Base-by-base conservation (phyloP, 2,888 invertebrate genomes). In the Brassicogethes aeneus region DNA sequence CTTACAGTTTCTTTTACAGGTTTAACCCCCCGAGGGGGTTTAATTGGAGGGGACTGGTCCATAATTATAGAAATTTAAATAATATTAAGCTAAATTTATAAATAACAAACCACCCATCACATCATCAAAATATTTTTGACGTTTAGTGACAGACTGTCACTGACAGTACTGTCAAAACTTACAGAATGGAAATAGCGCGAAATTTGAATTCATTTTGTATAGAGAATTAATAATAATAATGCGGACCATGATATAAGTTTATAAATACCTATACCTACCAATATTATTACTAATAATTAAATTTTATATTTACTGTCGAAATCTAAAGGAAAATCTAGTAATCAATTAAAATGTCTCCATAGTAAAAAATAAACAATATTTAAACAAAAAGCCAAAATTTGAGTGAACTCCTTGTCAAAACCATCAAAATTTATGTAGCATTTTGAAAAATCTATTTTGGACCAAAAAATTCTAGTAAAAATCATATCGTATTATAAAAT, bases 1-100 rank as follows among this genome's bases (percentile, higher is more conserved):
- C 69, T 73, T 75, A 86, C 88, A 64, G 88, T 86, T 76, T 90
- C 89, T 71, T 85, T 88, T 40, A 82, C 79, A 61, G 84, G 81
- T 73, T 90, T 90, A 35, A 88, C 84, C 44, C 89, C 88, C 60
- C 89, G 73, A 15, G 89, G 89, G 57, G 90, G 89, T 66, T 90
- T 90, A 16, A 84, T 80, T 37, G 90, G 86, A 48, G 87, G 85
- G 51, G 80, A 51, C 36, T 51, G 48, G 16, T 60, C 59, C 60
- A 60, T 60, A 38, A 3, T 35, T 16, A 10, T 16, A 23, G 23
- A 23, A 23, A 23, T 23, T 10, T 23, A 23, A 23, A 23, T n/a
- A n/a, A n/a, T n/a, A n/a, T n/a, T n/a, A n/a, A n/a, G n/a, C 23
- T 23, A 23, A 23, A 23, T 7, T 23, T 7, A 23, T 7, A 23